Evolutionary conservation across 2,797 vertebrate species (phyloP).

Genomic region (Pipistrellus nathusii): DNA sequence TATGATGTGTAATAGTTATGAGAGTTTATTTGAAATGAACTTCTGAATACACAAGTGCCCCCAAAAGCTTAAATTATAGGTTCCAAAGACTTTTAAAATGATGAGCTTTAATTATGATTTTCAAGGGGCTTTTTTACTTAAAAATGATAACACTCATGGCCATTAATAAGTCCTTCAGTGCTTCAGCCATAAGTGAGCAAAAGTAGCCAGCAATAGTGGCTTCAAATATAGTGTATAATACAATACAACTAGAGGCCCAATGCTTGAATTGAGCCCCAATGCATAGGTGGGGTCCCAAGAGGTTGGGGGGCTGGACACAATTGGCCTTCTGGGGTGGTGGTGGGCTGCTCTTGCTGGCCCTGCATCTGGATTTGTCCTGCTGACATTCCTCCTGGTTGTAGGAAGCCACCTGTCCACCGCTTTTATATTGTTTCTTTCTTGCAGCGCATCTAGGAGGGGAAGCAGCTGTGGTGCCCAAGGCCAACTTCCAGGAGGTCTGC

Average conservation of each 20-base stretch:
- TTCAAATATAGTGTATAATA: background rate
- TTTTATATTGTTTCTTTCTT: no score
- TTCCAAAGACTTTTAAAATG: conserved; percentile 1
- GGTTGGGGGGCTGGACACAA: no score
- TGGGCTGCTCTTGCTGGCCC: no score
- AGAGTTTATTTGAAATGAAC: conserved; percentile 34
- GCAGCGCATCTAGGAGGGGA: no score
- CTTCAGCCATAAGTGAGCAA: background rate
- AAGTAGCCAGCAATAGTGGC: background rate
- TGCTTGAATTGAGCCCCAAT: no score
- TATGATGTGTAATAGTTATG: background rate
- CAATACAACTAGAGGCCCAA: background rate
- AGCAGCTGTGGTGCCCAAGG: no score
- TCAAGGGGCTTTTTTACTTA: background rate
- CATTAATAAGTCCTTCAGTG: background rate
- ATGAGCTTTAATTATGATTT: conserved; percentile 22
- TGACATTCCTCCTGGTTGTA: no score
- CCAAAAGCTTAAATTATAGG: conserved; percentile 21
- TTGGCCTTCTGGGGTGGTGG: no score
- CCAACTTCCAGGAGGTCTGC: no score
- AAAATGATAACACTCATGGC: background rate
- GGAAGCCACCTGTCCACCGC: no score
- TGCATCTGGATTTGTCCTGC: no score
- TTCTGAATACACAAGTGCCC: background rate
- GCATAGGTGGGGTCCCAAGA: no score